Evolutionary conservation across 2,113 vertebrate genomes (phyloP).

Genomic region (Dasyprocta punctata): DNA sequence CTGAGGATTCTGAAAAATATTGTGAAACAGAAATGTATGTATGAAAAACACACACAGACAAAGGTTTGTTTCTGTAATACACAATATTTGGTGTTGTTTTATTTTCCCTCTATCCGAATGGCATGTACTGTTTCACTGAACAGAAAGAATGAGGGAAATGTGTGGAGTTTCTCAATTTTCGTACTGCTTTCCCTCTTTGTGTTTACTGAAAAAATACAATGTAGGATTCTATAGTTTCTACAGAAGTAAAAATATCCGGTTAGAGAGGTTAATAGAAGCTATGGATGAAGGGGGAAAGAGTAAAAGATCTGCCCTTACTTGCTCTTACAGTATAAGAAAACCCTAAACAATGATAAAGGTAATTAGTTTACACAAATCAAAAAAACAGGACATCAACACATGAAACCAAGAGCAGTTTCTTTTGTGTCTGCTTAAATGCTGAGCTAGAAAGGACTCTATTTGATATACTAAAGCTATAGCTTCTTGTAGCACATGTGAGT

Average conservation of each 20-base stretch:
- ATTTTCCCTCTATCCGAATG: background rate
- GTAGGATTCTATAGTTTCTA: background rate
- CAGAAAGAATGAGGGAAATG: background rate
- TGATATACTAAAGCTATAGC: background rate
- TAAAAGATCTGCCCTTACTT: slow-evolving; percentile 54
- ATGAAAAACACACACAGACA: background rate
- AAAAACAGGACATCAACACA: slow-evolving; percentile 70
- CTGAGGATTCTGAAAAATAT: slow-evolving; percentile 91
- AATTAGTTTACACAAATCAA: slow-evolving; percentile 69
- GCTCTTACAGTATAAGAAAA: slow-evolving; percentile 58
- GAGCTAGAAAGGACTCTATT: background rate
- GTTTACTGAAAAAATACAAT: background rate
- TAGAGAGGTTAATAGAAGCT: background rate
- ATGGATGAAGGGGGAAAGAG: background rate
- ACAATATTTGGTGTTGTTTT: background rate
- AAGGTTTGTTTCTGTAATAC: background rate
- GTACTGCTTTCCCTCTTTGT: slow-evolving; percentile 20
- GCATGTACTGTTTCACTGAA: background rate
- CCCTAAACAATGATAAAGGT: slow-evolving; percentile 66
- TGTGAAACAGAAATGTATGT: slow-evolving; percentile 36
- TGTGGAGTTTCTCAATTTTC: background rate
- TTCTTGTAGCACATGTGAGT: background rate
- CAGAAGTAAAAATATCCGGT: background rate
- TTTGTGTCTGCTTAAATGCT: slow-evolving; percentile 45
- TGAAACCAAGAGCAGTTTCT: slow-evolving; percentile 36